Base-by-base conservation (phyloP, 2,888 invertebrate species). In the Coecobrya sp. region DNA sequence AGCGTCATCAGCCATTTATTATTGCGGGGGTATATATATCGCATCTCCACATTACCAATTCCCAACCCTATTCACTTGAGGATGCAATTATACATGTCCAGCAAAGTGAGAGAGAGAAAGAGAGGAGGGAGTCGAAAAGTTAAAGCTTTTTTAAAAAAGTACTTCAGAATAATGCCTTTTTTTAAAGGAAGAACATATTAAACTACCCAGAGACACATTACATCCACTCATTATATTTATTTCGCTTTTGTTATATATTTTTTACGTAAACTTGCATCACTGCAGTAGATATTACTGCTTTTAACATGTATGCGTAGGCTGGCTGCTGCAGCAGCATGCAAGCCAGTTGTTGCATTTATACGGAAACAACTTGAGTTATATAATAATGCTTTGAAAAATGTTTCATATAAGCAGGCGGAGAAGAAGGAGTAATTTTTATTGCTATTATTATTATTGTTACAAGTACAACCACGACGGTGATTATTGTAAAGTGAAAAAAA, bases 341-440 rank as follows among this genome's bases (percentile, higher is more conserved):
- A n/a, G n/a, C n/a, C n/a, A n/a, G n/a, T 19, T 36, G 8, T 65
- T n/a, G 25, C 42, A 49, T 45, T 10, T n/a, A 19, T 22, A 62
- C 4, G 62, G 7, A 70, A 68, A 68, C 5, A 68, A 65, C 36
- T 2, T 36, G 36, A 36, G 36, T 7, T 13, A 19, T 11, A 10
- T 62, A 19, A 19, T 10, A 19, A 49, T 49, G 49, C 49, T 13
- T 49, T 49, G 59, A 59, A 59, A 55, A 59, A 62, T 70, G 70
- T 70, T 36, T 30, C 70, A 36, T 42, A n/a, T n/a, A 73, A 16
- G 42, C 11, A 10, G 19, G 45, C 73, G 73, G 59, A 73, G n/a
- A 62, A 22, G 76, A 62, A 55, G 45, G 81, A 89, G 81, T 87
- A 79, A 89, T 89, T 81, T 89, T 76, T 49, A 87, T 76, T 87